A percentile compares a stretch with the other conserved stretches of the same genome.
phyloP scores from a whole-genome alignment of 2,797 vertebrate genomes.

The Pangasius djambal region DNA sequence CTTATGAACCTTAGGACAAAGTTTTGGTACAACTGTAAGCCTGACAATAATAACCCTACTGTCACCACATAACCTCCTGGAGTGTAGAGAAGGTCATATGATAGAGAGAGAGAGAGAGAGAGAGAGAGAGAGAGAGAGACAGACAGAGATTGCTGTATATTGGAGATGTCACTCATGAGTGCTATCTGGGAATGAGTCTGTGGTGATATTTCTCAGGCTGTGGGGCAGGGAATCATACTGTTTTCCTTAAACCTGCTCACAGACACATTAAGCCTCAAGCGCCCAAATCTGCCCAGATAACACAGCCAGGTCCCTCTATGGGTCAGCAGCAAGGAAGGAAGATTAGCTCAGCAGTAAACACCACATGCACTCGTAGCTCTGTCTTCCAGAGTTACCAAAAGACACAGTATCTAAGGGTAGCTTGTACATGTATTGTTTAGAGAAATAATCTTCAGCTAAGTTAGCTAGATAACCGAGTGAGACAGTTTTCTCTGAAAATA shows the following conservation, averaged over 20 bases:
- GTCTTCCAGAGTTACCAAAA: neutral
- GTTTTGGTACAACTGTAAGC: constrained; percentile 49
- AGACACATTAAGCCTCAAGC: constrained; percentile 40
- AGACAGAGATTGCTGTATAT: constrained; percentile 30
- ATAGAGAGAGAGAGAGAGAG: constrained; percentile 27
- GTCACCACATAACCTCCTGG: constrained; percentile 45
- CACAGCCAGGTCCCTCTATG: constrained; percentile 30
- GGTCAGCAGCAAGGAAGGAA: constrained; percentile 14
- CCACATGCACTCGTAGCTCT: neutral
- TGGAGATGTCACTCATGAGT: constrained; percentile 38
- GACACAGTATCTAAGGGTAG: neutral
- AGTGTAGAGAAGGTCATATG: constrained; percentile 47
- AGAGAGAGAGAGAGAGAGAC: constrained; percentile 15
- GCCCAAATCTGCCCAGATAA: constrained; percentile 40
- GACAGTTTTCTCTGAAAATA: neutral
- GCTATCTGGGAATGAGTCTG: constrained; percentile 34
- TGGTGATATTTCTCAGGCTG: constrained; percentile 29
- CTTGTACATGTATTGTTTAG: neutral
- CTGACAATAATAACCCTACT: constrained; percentile 58
- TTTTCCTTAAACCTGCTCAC: constrained; percentile 43
- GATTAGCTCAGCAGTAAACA: constrained; percentile 25
- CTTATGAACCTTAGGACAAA: constrained; percentile 51
- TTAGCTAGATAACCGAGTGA: neutral
- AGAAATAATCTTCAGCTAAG: neutral
- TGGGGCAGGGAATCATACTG: constrained; percentile 13